Evolutionary conservation across 2,797 vertebrate genomes (phyloP), one percentile per base, ranked within the genome.

Genomic region (Natrix natrix): DNA sequence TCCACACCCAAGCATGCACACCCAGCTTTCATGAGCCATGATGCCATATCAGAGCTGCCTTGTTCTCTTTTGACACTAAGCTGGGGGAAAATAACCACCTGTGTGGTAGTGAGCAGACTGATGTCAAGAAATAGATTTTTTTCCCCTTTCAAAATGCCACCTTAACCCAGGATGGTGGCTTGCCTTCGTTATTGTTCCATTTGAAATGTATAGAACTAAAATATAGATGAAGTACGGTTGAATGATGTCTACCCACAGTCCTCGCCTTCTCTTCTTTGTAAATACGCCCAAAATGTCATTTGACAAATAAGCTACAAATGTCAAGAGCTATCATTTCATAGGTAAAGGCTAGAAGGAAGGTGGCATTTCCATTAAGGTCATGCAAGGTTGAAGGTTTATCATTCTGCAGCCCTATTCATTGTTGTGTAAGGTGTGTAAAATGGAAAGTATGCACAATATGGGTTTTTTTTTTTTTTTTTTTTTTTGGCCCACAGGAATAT

Each of bases 31-130:
- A 69, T 89, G 37, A 37, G 16, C 92, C 87, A 92, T 89, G 60
- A 86, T 93, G n/a, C 12, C 69, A 43, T 87, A 0, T 89, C 48
- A 93, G 57, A 90, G 59, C 8, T 94, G 91, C 92, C 88, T 93
- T 91, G 54, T 60, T 83, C 93, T 96, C 28, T 24, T 94, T 91
- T 94, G 13, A 87, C 63, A 89, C 0, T 24, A 92, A 93, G 32
- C 7, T 87, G 91, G 26, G 61, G 61, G 0, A 92, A 94, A 66
- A 6, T 94, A 92, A 88, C 20, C 26, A 89, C 52, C 86, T 91
- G 26, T 91, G 26, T 17, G 0, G 0, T 28, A 3, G 92, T 92
- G 86, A 92, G n/a, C 11, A 22, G 8, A 52, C 7, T 89, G 57
- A 88, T 66, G 86, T 83, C 22, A 55, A n/a, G 22, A 37, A 92